phyloP scores from a whole-genome alignment of 2,797 vertebrate species.

The Sarcoramphus papa region DNA sequence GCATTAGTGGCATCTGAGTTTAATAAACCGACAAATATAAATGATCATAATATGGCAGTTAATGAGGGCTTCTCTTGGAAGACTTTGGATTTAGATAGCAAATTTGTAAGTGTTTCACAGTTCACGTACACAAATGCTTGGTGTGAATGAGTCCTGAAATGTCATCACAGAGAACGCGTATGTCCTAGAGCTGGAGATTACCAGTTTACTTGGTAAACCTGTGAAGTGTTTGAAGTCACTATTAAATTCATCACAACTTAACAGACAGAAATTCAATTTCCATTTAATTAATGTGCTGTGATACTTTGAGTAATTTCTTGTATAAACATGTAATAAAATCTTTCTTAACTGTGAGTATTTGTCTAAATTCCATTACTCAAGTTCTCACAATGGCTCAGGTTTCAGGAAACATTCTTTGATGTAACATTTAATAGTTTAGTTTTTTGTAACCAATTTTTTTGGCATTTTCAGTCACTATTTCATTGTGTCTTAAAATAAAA shows the following conservation, averaged over 20 bases:
- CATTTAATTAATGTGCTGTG: background rate
- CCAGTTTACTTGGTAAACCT: background rate
- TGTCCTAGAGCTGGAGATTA: background rate
- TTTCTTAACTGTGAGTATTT: background rate
- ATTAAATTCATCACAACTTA: background rate
- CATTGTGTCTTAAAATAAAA: slow-evolving; percentile 16
- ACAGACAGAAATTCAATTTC: background rate
- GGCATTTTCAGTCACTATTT: background rate
- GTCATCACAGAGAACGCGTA: rapidly evolving
- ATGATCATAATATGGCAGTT: background rate
- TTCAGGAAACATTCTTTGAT: background rate
- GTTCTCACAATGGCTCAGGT: background rate
- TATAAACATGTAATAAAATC: background rate
- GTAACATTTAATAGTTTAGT: background rate
- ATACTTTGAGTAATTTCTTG: background rate
- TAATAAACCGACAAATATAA: background rate
- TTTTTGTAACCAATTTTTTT: background rate
- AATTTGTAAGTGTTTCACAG: background rate
- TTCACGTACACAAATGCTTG: background rate
- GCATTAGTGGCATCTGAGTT: background rate
- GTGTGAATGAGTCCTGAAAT: background rate
- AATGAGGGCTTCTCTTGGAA: background rate
- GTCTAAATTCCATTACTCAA: background rate
- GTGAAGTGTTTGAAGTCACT: background rate
- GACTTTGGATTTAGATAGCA: background rate